A percentile compares a stretch with the other conserved stretches of the same genome.
These are phyloP conservation scores for Hydropotes inermis DNA, from an alignment of 2,113 vertebrate genomes.

Conservation along the genomic window DNA sequence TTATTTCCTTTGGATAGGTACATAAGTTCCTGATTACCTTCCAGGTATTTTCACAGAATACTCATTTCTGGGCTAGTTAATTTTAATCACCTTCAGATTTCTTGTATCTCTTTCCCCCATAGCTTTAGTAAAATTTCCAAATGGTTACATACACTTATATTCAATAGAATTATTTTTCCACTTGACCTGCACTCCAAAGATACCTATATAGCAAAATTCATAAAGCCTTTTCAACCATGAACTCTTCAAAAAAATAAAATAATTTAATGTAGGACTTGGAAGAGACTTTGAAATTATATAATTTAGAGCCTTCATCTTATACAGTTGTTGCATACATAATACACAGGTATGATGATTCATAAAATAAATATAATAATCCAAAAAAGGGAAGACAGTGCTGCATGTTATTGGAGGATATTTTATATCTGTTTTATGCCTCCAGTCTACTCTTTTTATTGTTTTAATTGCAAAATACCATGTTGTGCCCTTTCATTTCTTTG, in stretches of 20 bases:
- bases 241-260: background rate
- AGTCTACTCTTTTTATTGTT: background rate
- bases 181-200: background rate
- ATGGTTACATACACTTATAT: background rate
- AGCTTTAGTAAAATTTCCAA: background rate
- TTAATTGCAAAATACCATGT: background rate
- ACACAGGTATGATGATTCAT: background rate
- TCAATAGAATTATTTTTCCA: background rate
- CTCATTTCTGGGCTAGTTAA: background rate
- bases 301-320: background rate
- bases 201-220: background rate
- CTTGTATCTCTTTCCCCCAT: background rate
- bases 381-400: background rate
- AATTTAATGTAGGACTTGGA: background rate
- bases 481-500: background rate
- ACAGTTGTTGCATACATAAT: background rate
- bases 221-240: background rate
- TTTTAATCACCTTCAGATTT: background rate
- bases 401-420: background rate
- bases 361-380: background rate
- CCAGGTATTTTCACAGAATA: background rate
- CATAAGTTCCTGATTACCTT: background rate
- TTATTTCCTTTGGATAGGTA: background rate
- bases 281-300: background rate
- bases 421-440: background rate